Evolutionary conservation across 2,888 invertebrate genomes (phyloP), one percentile per base, ranked within the genome.

Genomic region (Idaea dimidiata): DNA sequence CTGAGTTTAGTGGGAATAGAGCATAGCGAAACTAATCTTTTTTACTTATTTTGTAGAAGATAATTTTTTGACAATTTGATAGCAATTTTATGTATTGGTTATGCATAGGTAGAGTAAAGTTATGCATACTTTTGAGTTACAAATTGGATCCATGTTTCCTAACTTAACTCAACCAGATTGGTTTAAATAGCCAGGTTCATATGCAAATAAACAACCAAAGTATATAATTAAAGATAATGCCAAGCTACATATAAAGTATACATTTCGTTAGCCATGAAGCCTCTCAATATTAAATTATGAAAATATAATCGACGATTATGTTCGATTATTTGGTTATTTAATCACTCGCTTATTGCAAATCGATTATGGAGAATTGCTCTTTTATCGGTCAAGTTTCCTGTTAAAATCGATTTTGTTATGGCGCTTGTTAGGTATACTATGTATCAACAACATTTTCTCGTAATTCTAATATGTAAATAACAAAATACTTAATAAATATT

Each of bases 301-400:
- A 77, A 76, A 77, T 72, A 72, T 68, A 73, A 79, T 75, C 74
- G 77, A 73, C 71, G 72, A 73, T 78, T 73, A 70, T 75, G 70
- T 77, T 75, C 74, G 73, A 72, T 70, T 72, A 75, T 77, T 75
- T 74, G 73, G 72, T 70, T 72, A 75, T 76, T 73, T 70, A 71
- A 78, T 75, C 70, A 71, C 59, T 70, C 66, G 69, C 69, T 70
- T 55, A 57, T 60, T 61, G 57, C 56, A 10, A 32, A 71, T 64
- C 70, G 69, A 71, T 78, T 72, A 76, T 72, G 72, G 73, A 68
- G 74, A 74, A 77, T 78, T 70, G 71, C 62, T 75, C 72, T 73
- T 75, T 66, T 74, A 75, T 78, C 72, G 74, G 64, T 43, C 57
- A 61, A 0, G 61, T 71, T 75, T 78, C 71, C 72, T 75, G 75